Conservation (phyloP, 2,797 vertebrate genomes). For the Syngnathus acus region DNA sequence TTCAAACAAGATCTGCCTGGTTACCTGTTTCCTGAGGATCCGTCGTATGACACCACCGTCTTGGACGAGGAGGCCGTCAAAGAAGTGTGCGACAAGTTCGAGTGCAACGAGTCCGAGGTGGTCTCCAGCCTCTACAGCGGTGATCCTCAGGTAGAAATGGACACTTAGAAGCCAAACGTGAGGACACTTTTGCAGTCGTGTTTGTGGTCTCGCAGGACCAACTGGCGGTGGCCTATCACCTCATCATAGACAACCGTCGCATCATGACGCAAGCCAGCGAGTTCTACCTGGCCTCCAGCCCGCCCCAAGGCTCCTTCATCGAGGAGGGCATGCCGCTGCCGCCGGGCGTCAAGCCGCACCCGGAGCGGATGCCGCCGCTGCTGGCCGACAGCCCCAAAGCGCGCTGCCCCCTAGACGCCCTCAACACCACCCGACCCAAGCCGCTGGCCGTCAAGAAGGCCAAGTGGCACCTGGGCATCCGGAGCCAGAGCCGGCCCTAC, state of each 20-base stretch:
- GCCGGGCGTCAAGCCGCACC: constrained; percentile 88
- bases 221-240: constrained; percentile 92
- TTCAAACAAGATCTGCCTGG: constrained; percentile 94
- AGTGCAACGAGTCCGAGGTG: constrained; percentile 89
- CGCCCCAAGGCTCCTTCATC: constrained; percentile 92
- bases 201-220: constrained; percentile 77
- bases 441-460: constrained; percentile 93
- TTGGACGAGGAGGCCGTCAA: constrained; percentile 91
- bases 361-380: constrained; percentile 93
- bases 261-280: constrained; percentile 99
- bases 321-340: constrained; percentile 89
- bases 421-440: constrained; percentile 95
- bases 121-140: constrained; percentile 91
- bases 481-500: constrained; percentile 94
- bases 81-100: constrained; percentile 97
- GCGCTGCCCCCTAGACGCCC: constrained; percentile 87
- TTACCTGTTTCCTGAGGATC: constrained; percentile 96
- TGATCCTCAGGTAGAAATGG: constrained; percentile 76
- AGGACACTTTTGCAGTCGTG: background rate
- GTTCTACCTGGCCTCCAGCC: constrained; percentile 98
- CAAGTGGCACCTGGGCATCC: constrained; percentile 98
- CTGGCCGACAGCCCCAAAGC: constrained; percentile 92
- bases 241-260: constrained; percentile 94
- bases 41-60: constrained; percentile 86
- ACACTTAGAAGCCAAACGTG: too few species aligned